These are phyloP conservation scores for Sparus aurata DNA, from an alignment of 2,797 vertebrate species.

Conservation along the genomic window DNA sequence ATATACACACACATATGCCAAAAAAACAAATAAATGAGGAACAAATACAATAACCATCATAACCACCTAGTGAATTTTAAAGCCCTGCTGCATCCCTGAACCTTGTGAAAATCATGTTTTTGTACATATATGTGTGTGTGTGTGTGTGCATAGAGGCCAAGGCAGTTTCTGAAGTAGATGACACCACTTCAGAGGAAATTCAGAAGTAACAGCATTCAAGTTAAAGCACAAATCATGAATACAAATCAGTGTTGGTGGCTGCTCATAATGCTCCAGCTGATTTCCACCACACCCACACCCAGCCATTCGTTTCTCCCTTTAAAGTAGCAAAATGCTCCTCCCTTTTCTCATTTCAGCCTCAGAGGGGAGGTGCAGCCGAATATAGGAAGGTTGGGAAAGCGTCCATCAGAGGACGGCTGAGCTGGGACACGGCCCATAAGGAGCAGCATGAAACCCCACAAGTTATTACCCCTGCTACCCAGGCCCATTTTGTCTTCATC, in stretches of 20 bases:
- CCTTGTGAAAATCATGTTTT: no score
- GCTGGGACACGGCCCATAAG: slow-evolving; percentile 73
- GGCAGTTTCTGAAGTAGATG: neutral
- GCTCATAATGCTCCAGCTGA: slow-evolving; percentile 16
- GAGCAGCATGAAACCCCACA: slow-evolving; percentile 78
- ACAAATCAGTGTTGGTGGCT: slow-evolving; percentile 9
- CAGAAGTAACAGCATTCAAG: slow-evolving; percentile 1
- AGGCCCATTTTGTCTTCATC: slow-evolving; percentile 86
- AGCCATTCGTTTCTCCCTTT: slow-evolving; percentile 16
- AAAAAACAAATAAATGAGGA: no score
- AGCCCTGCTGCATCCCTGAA: no score
- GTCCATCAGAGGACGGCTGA: slow-evolving; percentile 69
- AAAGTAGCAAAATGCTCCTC: slow-evolving; percentile 36
- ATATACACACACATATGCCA: no score
- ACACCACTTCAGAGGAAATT: neutral
- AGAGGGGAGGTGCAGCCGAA: slow-evolving; percentile 48
- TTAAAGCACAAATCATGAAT: slow-evolving; percentile 36
- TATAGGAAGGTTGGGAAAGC: slow-evolving; percentile 57
- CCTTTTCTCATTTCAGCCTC: slow-evolving; percentile 49
- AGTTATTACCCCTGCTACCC: slow-evolving; percentile 82
- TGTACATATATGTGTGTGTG: no score
- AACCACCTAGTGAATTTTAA: no score
- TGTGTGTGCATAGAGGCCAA: no score
- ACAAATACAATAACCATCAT: no score
- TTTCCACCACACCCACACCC: slow-evolving; percentile 24